Evolutionary conservation across 2,113 vertebrate species (phyloP).

Genomic region (Thamnophis sirtalis): DNA sequence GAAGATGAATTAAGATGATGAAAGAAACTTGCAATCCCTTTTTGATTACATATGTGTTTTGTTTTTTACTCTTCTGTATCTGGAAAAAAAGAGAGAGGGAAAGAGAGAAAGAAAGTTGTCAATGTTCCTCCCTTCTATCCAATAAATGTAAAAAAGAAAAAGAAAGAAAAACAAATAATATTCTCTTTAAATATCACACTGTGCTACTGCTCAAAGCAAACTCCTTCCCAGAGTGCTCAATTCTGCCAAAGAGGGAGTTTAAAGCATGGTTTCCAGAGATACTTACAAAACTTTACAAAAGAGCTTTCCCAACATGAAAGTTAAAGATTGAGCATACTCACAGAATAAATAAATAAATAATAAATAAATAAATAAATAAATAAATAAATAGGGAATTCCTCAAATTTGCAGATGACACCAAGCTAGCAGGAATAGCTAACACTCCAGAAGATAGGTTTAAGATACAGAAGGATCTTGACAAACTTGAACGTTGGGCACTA

Average conservation of each 20-base stretch:
- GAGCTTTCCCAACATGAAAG: background rate
- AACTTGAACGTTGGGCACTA: too few species aligned
- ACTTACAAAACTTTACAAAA: background rate
- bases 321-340: background rate
- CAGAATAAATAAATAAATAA: background rate
- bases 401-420: too few species aligned
- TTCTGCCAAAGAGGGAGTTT: background rate
- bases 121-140: constrained; percentile 52
- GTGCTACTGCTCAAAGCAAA: background rate
- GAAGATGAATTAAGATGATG: constrained; percentile 74
- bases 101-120: constrained; percentile 67
- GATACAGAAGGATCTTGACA: too few species aligned
- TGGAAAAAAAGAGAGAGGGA: constrained; percentile 72
- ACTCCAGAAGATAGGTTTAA: too few species aligned
- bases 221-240: background rate
- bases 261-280: background rate
- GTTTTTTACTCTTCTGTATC: constrained; percentile 78
- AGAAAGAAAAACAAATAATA: constrained; percentile 38
- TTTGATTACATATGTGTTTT: constrained; percentile 39
- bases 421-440: too few species aligned
- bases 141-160: constrained; percentile 31
- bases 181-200: constrained; percentile 1
- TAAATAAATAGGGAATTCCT: too few species aligned
- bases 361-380: too few species aligned
- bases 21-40: constrained; percentile 72